These are phyloP conservation scores for Siphonodentalium dalli DNA, from an alignment of 2,888 invertebrate genomes.

Conservation along the genomic window DNA sequence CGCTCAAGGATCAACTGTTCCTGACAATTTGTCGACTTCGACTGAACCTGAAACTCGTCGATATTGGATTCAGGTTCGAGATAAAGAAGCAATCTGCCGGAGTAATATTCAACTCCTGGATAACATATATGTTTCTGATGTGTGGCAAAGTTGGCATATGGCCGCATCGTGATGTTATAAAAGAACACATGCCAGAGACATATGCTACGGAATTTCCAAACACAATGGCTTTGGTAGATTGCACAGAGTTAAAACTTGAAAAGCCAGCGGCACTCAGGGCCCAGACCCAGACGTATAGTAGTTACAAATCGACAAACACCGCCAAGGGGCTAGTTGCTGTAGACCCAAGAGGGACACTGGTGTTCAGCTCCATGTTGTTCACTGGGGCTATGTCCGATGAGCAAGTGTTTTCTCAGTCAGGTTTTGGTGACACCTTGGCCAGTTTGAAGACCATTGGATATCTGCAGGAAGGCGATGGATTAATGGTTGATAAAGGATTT, in stretches of 20 bases:
- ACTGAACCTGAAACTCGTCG: not conserved
- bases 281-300: slow-evolving; percentile 13
- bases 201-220: slow-evolving; percentile 6
- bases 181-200: slow-evolving; percentile 2
- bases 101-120: not conserved
- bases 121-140: slow-evolving; percentile 1
- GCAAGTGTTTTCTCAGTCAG: slow-evolving; percentile 7
- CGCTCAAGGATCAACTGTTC: not conserved
- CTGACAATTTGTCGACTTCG: not conserved
- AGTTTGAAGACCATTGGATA: slow-evolving; percentile 3
- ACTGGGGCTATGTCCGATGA: slow-evolving; percentile 18
- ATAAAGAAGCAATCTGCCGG: not conserved
- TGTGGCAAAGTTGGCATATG: slow-evolving; percentile 1
- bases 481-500: slow-evolving; percentile 27
- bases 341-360: slow-evolving; percentile 19
- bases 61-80: slow-evolving; percentile 1
- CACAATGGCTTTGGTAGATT: slow-evolving; percentile 10
- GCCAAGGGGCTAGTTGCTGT: slow-evolving; percentile 15
- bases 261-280: slow-evolving; percentile 8
- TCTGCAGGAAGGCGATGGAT: slow-evolving; percentile 11
- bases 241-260: slow-evolving; percentile 17
- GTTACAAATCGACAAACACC: slow-evolving; percentile 23
- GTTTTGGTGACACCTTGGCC: not conserved
- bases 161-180: slow-evolving; percentile 5
- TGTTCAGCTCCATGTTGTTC: slow-evolving; percentile 20